phyloP scores from a whole-genome alignment of 2,888 invertebrate species.

The Oligia fasciuncula region DNA sequence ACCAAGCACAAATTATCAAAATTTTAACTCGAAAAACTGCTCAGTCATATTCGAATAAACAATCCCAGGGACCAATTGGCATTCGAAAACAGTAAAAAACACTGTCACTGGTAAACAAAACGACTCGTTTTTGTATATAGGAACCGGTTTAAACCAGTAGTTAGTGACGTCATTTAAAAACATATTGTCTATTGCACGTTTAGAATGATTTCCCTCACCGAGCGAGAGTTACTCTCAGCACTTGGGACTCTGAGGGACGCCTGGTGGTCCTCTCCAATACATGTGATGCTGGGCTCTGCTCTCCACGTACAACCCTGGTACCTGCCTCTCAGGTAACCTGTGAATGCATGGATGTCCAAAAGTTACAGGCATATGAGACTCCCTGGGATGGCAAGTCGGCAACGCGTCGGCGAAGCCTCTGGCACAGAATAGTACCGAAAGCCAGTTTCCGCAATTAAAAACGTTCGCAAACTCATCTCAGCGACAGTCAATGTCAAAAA shows the following conservation, averaged over 20 bases:
- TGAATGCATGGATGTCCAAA: constrained; percentile 8
- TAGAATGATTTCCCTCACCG: constrained; percentile 15
- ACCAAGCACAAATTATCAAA: not conserved
- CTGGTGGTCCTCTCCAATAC: constrained; percentile 15
- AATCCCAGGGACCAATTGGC: constrained; percentile 3
- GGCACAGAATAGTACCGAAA: not conserved
- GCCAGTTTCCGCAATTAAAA: no score
- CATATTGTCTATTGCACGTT: constrained; percentile 2
- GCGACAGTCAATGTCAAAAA: no score
- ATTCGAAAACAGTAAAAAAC: not conserved
- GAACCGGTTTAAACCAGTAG: constrained; percentile 5
- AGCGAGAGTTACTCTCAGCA: constrained; percentile 18
- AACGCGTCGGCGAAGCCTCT: not conserved
- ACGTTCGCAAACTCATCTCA: no score
- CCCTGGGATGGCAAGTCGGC: not conserved
- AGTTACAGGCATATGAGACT: not conserved
- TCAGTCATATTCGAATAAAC: not conserved
- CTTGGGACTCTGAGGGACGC: constrained; percentile 23
- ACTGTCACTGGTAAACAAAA: not conserved
- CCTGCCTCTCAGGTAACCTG: constrained; percentile 31
- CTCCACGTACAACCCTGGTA: not conserved
- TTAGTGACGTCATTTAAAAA: constrained; percentile 2
- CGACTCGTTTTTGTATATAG: not conserved
- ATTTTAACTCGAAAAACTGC: not conserved
- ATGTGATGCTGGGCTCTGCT: constrained; percentile 12